Percentiles rank a stretch among this genome's conserved stretches.
Evolutionary conservation across 2,797 vertebrate genomes (phyloP).

Genomic region (Micrastur ruficollis): DNA sequence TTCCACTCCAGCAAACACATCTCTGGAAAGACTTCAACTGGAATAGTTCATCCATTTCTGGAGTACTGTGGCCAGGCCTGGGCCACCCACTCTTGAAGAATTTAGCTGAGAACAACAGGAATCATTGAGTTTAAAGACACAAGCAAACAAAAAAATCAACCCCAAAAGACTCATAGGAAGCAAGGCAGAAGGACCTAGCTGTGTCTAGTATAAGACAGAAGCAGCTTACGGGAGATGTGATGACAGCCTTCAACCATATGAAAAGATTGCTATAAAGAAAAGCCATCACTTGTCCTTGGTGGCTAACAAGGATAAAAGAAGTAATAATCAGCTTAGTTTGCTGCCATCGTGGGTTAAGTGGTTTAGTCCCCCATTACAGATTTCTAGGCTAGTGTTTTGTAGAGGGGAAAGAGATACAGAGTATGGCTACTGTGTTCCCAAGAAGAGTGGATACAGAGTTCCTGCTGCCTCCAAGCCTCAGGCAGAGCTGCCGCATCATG

Average conservation of each 20-base stretch:
- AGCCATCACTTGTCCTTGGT: neutral
- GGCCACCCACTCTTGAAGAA: neutral
- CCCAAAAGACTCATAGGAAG: neutral
- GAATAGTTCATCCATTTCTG: neutral
- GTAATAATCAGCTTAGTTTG: neutral
- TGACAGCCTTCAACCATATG: neutral
- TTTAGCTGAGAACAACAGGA: neutral
- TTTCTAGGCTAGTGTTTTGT: neutral
- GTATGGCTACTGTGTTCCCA: neutral
- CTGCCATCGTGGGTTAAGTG: neutral
- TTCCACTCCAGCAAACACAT: neutral
- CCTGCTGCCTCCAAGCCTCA: fast-evolving
- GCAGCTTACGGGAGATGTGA: neutral
- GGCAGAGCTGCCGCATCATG: neutral
- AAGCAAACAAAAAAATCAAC: neutral
- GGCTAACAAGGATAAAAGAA: neutral
- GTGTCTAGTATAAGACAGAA: neutral
- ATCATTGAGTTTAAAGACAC: neutral
- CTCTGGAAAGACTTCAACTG: neutral
- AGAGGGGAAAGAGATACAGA: neutral
- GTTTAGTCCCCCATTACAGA: neutral
- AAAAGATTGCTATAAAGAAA: neutral
- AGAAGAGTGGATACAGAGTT: neutral
- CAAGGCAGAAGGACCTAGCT: neutral
- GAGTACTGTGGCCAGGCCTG: neutral